These are phyloP conservation scores for Diplazon laetatorius DNA, from an alignment of 2,888 invertebrate genomes.

Conservation along the genomic window DNA sequence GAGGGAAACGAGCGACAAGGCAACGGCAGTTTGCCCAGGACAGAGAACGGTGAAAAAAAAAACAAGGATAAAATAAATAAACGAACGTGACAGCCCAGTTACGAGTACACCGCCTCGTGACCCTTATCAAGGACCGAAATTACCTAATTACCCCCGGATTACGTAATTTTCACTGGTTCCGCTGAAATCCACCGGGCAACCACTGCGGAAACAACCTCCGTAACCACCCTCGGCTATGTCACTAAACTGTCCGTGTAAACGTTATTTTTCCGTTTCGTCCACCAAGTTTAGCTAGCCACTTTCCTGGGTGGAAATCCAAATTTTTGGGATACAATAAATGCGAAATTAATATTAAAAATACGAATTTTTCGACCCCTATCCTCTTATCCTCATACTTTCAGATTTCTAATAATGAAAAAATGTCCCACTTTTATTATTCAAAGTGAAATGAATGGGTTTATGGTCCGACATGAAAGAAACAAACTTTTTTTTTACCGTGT, in stretches of 20 bases:
- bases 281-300: no score
- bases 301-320: no score
- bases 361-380: no score
- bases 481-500: background rate
- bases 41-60: constrained; percentile 3
- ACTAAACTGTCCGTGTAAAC: no score
- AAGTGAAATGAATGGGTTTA: background rate
- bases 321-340: no score
- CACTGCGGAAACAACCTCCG: constrained; percentile 5
- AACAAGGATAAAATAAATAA: background rate
- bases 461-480: background rate
- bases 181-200: constrained; percentile 7
- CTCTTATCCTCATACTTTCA: no score
- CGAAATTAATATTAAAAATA: no score
- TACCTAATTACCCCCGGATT: constrained; percentile 57
- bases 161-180: constrained; percentile 45
- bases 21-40: constrained; percentile 13
- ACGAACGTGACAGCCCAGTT: background rate
- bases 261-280: no score
- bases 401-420: background rate
- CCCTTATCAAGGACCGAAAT: constrained; percentile 34
- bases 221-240: no score
- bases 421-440: background rate
- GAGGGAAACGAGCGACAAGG: background rate
- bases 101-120: constrained; percentile 14